Evolutionary conservation across 2,113 vertebrate species (phyloP), one percentile per base, ranked within the genome.

Genomic region (Struthio camelus): DNA sequence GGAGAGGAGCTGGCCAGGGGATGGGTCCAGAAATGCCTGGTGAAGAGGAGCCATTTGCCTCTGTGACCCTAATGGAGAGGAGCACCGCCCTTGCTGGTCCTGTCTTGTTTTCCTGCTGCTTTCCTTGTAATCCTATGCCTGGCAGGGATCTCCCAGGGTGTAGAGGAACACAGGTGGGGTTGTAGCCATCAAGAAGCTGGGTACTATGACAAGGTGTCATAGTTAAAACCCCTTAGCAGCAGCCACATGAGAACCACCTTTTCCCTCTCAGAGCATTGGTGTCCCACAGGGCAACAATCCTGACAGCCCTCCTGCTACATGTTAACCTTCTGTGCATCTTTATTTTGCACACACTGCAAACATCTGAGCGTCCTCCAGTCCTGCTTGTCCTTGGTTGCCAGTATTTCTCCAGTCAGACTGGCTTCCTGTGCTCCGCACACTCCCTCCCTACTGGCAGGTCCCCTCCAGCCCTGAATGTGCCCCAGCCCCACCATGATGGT

Each of bases 401-500:
- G 30, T 2, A 2, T 69, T 85, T 69, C n/a, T 89, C 19, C 42
- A 4, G 4, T 56, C 61, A 87, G 66, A 90, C 18, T 18, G 53
- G 30, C 27, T 58, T 58, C 54, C 48, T 82, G 79, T 77, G 87
- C 61, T 85, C 27, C 66, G 77, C 53, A 61, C 4, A 19, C 32
- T 87, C 73, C 81, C 46, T 83, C 40, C 32, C 16, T 69, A 18
- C 30, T 75, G 1, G 2, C 66, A 76, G 69, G n/a, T 89, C 36
- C 66, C 17, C 54, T 87, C 69, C 69, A 81, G 12, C 30, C 30
- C 32, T 13, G 7, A 46, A 36, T 46, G 27, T 42, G 84, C 56
- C 30, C 7, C 22, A 12, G 6, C 25, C 32, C 12, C 42, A 82
- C 11, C 51, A 24, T 0, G 0, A 84, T n/a, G 36, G 36, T 16